These are phyloP conservation scores for Rhizoglyphus robini DNA, from an alignment of 1,140 invertebrate species.

Conservation along the genomic window DNA sequence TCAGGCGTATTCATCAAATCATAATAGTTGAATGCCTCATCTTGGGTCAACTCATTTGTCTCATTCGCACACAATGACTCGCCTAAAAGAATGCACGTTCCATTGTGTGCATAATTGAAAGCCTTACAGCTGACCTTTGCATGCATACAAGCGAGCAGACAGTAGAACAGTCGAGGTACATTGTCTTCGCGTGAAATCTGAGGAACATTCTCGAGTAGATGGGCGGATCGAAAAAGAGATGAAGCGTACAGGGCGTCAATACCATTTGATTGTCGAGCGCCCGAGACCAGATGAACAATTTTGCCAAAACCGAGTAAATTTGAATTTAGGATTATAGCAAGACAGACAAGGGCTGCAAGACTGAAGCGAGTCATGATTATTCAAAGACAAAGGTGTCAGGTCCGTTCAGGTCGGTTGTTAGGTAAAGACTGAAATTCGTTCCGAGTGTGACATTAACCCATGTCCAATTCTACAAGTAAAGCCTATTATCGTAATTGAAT, in stretches of 20 bases:
- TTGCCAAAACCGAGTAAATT: too few species aligned
- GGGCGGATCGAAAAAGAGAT: neutral
- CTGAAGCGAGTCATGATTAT: too few species aligned
- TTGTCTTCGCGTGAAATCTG: neutral
- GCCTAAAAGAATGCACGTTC: neutral
- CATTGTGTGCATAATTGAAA: slow-evolving; percentile 9
- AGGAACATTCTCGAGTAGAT: neutral
- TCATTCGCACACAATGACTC: slow-evolving; percentile 15
- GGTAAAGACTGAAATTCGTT: too few species aligned
- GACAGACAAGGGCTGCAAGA: too few species aligned
- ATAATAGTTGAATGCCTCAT: neutral
- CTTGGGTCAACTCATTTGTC: slow-evolving; percentile 1
- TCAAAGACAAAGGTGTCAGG: too few species aligned
- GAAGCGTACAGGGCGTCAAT: slow-evolving; percentile 6
- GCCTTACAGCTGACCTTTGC: neutral
- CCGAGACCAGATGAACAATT: too few species aligned
- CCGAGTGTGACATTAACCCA: too few species aligned
- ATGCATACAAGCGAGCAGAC: neutral
- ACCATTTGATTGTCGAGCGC: too few species aligned
- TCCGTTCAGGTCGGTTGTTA: too few species aligned
- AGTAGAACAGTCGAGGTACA: neutral
- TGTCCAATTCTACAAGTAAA: too few species aligned
- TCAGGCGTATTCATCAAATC: slow-evolving; percentile 14
- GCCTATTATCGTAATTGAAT: too few species aligned
- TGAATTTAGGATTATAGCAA: too few species aligned